Base-by-base conservation (phyloP, 2,888 invertebrate genomes). In the Thalpophila matura region DNA sequence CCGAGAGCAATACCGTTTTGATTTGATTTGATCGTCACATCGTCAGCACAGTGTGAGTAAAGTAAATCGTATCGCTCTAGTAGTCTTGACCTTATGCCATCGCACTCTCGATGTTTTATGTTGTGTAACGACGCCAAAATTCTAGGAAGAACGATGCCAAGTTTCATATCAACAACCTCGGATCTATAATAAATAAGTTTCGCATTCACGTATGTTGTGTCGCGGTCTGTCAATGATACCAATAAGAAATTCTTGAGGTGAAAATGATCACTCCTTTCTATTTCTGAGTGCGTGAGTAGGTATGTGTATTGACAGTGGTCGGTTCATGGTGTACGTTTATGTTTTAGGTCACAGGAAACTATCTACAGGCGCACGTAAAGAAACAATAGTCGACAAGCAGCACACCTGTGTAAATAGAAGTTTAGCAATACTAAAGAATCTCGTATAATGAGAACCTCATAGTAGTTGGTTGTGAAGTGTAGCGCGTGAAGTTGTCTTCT, bases 121-220 rank as follows among this genome's bases (percentile, higher is more conserved):
- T 95, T 95, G 95, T 94, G 93, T 93, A 94, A 95, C 90, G 88
- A 91, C 90, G 92, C 93, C 91, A 94, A 91, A 89, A 86, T 83
- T 86, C 77, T 78, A 76, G 79, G 75, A 83, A 81, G 78, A 86
- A 71, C 81, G 86, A 87, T 94, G 94, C 94, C 94, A 94, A 94
- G 85, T 89, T 86, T 86, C 74, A 66, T 74, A 81, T 84, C 81
- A 74, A 79, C 80, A 77, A 80, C 84, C 82, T 82, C 77, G 78
- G 67, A 80, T 79, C 79, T 83, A 72, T 81, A 82, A 76, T 81
- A 85, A 75, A 74, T 74, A 77, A 68, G 50, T 71, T 61, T 69
- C 46, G 51, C 49, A 65, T 74, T 61, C 29, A 47, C 35, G 16
- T 53, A 26, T 50, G 61, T 53, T 63, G 58, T 82, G 79, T 85